A percentile compares a stretch with the other conserved stretches of the same genome.
phyloP scores from a whole-genome alignment of 1,140 invertebrate genomes.

The Pseudomyrmex gracilis region DNA sequence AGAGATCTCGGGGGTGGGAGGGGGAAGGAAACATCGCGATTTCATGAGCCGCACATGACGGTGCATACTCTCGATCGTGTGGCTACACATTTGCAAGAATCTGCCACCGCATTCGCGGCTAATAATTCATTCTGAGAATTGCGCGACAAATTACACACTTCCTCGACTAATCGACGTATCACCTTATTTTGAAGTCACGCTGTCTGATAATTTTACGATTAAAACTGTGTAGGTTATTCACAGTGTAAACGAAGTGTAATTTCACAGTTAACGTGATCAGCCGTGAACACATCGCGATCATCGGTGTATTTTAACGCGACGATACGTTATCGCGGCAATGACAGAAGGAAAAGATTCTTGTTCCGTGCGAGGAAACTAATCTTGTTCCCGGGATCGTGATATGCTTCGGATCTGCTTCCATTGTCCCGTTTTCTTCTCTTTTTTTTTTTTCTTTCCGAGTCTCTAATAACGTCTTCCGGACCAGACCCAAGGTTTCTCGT shows the following conservation, averaged over 20 bases:
- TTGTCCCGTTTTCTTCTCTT: conserved; percentile 19
- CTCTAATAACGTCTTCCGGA: conserved; percentile 64
- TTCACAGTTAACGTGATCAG: conserved; percentile 7
- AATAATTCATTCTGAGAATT: conserved; percentile 41
- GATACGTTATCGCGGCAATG: not conserved
- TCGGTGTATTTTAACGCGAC: not conserved
- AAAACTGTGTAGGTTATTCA: not conserved
- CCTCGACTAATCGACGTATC: not conserved
- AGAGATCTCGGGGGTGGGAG: conserved; percentile 21
- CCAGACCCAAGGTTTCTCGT: conserved; percentile 25
- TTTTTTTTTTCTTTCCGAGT: conserved; percentile 6
- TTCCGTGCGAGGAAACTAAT: conserved; percentile 54
- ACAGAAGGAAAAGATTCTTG: conserved; percentile 47
- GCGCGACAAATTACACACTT: conserved; percentile 3
- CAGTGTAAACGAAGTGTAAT: not conserved
- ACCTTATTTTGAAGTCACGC: conserved; percentile 1
- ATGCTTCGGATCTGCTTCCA: conserved; percentile 43
- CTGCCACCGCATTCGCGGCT: conserved; percentile 10
- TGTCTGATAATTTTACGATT: not conserved
- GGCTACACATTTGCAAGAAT: conserved; percentile 29
- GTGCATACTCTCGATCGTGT: conserved; percentile 53
- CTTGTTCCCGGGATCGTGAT: conserved; percentile 63
- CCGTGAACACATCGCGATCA: not conserved
- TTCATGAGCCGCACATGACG: conserved; percentile 60
- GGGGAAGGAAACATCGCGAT: conserved; percentile 5